Conservation (phyloP, 1,140 invertebrate genomes). For the Cydia strobilella region DNA sequence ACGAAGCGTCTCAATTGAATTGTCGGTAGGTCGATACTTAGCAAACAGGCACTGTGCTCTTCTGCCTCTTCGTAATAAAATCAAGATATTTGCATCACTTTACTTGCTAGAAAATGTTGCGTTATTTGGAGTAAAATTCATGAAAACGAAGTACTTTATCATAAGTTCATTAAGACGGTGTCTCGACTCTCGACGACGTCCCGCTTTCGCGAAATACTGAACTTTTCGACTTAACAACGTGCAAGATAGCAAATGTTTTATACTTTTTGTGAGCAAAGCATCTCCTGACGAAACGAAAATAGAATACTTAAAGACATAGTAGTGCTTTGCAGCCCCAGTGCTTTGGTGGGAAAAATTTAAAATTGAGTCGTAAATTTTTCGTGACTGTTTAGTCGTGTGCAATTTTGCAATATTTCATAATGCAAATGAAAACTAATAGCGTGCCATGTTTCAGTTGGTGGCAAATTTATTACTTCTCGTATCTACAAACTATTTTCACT, state of each 20-base stretch:
- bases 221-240: conserved; percentile 50
- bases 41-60: background rate
- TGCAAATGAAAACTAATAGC: conserved; percentile 7
- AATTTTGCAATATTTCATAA: conserved; percentile 17
- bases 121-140: conserved; percentile 51
- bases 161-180: conserved; percentile 57
- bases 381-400: background rate
- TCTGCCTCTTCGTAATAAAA: conserved; percentile 42
- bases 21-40: conserved; percentile 21
- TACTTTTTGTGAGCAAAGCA: conserved; percentile 28
- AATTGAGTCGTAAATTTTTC: conserved; percentile 11
- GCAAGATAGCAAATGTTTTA: conserved; percentile 32
- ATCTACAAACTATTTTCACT: conserved; percentile 5
- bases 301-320: conserved; percentile 30
- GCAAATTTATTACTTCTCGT: conserved; percentile 1
- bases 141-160: conserved; percentile 59
- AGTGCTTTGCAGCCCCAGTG: conserved; percentile 11
- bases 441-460: background rate
- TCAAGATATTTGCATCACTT: conserved; percentile 47
- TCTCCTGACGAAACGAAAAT: conserved; percentile 31
- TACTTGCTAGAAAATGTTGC: conserved; percentile 45
- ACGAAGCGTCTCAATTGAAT: conserved; percentile 5
- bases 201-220: conserved; percentile 45
- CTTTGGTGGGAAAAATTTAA: background rate
- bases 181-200: conserved; percentile 43